Evolutionary conservation across 2,888 invertebrate species (phyloP), one percentile per base, ranked within the genome.

Genomic region (Brachyptera risi): DNA sequence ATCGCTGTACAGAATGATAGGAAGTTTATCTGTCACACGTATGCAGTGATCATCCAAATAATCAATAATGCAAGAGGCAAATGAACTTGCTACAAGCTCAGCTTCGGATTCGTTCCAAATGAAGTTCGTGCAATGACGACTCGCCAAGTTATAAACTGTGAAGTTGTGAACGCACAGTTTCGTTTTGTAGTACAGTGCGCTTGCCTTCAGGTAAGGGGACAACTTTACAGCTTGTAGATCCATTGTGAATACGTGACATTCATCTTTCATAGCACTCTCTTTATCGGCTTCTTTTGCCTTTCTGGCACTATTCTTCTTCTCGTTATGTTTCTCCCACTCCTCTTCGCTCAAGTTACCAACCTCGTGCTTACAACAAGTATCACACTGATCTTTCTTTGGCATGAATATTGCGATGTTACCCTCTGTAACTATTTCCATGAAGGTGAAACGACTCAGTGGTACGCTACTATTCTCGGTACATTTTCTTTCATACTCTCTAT

Each of bases 111-210:
- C 69, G 13, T 47, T 35, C 31, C 47, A 58, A 69, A 69, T 70
- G 61, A 67, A 71, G 50, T 69, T 68, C 21, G 44, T 63, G 7
- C 37, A 61, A 19, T 67, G 58, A 7, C 66, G 58, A 7, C 62
- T 69, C 11, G 51, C 65, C 19, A 70, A 26, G 59, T 71, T 56
- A 56, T 60, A 69, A 26, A 72, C 35, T 1, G 67, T 69, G 58
- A 69, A 70, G 63, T 71, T 70, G 59, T 71, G 70, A 9, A 65
- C 62, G n/a, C 62, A 62, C 11, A 72, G 61, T 59, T 72, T 72
- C 0, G 67, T 67, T 63, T 71, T 71, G 56, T 65, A 71, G 60
- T 70, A 71, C 0, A 68, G 7, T 37, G 61, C 54, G 37, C 64
- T 65, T 27, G 67, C 68, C 5, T 58, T 56, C 58, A 69, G 23